Base-by-base conservation (phyloP, 2,888 invertebrate genomes). In the Xestia c-nigrum region DNA sequence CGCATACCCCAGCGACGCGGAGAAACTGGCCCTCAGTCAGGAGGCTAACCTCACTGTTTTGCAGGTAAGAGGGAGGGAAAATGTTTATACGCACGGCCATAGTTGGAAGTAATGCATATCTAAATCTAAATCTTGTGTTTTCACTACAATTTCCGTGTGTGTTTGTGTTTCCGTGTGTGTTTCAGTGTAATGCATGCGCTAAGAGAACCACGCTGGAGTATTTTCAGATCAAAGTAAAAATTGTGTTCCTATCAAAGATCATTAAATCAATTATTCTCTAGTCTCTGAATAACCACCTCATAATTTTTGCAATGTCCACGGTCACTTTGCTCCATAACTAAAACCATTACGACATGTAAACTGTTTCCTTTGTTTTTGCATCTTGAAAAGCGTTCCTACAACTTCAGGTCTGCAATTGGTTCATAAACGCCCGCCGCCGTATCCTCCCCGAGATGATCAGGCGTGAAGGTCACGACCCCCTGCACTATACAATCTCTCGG, bases 371-470 rank as follows among this genome's bases (percentile, higher is more conserved):
- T 19, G n/a, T 46, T n/a, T 19, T 72, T 43, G 43, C 4, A n/a
- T 24, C 21, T 76, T 43, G 3, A 31, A 57, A 19, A n/a, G 12
- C 21, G n/a, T 47, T 50, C 19, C 1, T 43, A 9, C 46, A 19
- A 2, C 16, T 21, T 3, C 52, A 97, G 97, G 97, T 99, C 0
- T 99, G 99, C 96, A 99, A 99, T 94, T 99, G 99, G 99, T 99
- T 99, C 91, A 99, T 99, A 80, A 99, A 99, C 94, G 99, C 99
- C 0, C 97, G 99, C 10, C 97, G 99, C 6, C 97, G 99, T 78
- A 99, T 99, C 89, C 95, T 99, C 52, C 99, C 99, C 0, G 99
- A 99, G 92, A 99, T 99, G 98, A 99, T 99, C 72, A 97, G 99
- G 4, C 97, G 98, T 67, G 99, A 99, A 92, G 99, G 99, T 0